These are phyloP conservation scores for Polypterus senegalus DNA, from an alignment of 2,113 vertebrate genomes.

Conservation along the genomic window DNA sequence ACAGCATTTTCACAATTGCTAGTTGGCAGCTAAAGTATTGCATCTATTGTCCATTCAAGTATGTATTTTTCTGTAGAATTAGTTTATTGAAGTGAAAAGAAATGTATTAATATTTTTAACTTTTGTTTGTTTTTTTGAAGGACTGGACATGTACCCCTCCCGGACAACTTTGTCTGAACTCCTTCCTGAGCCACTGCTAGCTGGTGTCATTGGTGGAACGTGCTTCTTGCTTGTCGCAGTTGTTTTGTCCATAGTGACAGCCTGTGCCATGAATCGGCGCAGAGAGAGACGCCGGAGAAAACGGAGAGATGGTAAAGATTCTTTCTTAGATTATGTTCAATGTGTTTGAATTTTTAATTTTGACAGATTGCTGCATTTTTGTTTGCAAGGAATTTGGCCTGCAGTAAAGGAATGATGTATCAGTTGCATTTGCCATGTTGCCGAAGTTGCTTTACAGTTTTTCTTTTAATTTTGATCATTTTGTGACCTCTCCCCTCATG, in stretches of 20 bases:
- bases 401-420: no score
- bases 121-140: conserved; percentile 32
- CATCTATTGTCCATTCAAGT: no score
- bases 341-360: no score
- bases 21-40: no score
- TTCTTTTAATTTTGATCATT: conserved; percentile 25
- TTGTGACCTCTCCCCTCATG: conserved; percentile 23
- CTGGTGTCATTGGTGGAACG: conserved; percentile 72
- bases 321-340: no score
- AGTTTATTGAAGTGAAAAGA: no score
- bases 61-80: no score
- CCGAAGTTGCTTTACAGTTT: background rate
- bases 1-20: no score
- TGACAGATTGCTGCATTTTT: no score
- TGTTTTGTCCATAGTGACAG: conserved; percentile 67
- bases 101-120: background rate
- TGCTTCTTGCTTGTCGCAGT: conserved; percentile 81
- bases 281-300: conserved; percentile 37
- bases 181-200: conserved; percentile 71
- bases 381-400: no score
- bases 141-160: conserved; percentile 77
- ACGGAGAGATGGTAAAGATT: conserved; percentile 44
- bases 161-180: conserved; percentile 64
- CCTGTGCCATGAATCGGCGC: conserved; percentile 73
- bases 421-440: no score